Percentiles rank a stretch among this genome's conserved stretches.
phyloP scores from a whole-genome alignment of 1,140 invertebrate genomes.

The Drosophila guanche region DNA sequence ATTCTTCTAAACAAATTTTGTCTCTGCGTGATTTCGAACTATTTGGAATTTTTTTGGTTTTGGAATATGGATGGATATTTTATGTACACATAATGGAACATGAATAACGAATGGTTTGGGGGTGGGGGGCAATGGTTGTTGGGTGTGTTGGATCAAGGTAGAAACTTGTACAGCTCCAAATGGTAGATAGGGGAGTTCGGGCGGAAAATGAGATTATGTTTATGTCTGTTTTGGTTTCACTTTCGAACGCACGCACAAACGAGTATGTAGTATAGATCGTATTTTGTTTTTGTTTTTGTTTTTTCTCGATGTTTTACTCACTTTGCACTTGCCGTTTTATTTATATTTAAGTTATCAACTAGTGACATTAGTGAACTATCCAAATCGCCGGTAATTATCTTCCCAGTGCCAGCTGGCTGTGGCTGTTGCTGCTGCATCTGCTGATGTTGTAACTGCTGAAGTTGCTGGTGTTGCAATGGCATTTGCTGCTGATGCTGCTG shows the following conservation, averaged over 20 bases:
- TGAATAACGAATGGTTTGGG: slow-evolving; percentile 40
- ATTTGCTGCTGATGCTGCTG: slow-evolving; percentile 77
- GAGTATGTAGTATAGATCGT: slow-evolving; percentile 27
- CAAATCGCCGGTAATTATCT: slow-evolving; percentile 94
- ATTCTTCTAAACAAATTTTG: slow-evolving; percentile 34
- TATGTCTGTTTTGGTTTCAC: slow-evolving; percentile 20
- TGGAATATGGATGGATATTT: slow-evolving; percentile 34
- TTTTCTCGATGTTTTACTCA: slow-evolving; percentile 84
- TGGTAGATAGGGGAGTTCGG: no score
- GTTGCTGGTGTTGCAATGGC: slow-evolving; percentile 29
- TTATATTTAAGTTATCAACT: slow-evolving; percentile 96
- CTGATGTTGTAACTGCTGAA: slow-evolving; percentile 83
- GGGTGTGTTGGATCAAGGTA: slow-evolving; percentile 12
- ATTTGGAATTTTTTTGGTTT: slow-evolving; percentile 4
- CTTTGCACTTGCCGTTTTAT: slow-evolving; percentile 90
- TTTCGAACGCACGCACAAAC: slow-evolving; percentile 48
- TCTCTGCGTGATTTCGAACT: slow-evolving; percentile 52
- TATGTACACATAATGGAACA: slow-evolving; percentile 60
- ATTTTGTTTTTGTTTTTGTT: slow-evolving; percentile 18
- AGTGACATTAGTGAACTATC: slow-evolving; percentile 95
- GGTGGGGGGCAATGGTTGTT: slow-evolving; percentile 8
- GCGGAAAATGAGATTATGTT: slow-evolving; percentile 20
- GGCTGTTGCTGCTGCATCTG: slow-evolving; percentile 84
- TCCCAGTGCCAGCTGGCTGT: slow-evolving; percentile 84
- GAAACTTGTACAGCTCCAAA: no score